Evolutionary conservation across 2,888 invertebrate species (phyloP), one percentile per base, ranked within the genome.

Genomic region (Sisyra terminalis): DNA sequence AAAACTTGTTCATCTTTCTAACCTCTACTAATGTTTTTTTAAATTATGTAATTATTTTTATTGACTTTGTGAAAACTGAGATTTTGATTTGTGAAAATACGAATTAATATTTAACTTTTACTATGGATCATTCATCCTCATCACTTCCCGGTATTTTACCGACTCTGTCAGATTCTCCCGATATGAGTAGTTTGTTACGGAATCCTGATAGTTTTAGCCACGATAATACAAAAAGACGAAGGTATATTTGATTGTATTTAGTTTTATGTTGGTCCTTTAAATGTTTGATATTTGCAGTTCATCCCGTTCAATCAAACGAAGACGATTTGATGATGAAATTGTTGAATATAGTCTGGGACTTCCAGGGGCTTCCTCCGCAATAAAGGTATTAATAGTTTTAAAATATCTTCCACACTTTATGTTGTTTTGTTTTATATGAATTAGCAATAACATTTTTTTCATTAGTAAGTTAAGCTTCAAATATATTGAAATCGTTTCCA

Each of bases 241-340:
- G 69, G 69, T 68, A 55, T 14, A 37, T 40, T 11, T 18, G n/a
- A 38, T 31, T 34, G 10, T 24, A 40, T 11, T 15, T 5, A 14
- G 24, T 40, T 4, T n/a, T 29, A n/a, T 11, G 5, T 36, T 15
- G 11, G 6, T 37, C 16, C 38, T 14, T 41, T 10, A 10, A 11
- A 15, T 13, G 9, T 15, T 34, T 38, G 40, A 16, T 40, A 31
- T 30, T 54, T 55, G 41, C 56, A 88, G 90, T 59, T 93, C 93
- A 9, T 89, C 88, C 18, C 71, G 96, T 45, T 93, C 93, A 2
- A 94, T 96, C 53, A 96, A 94, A 61, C 73, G 96, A 1, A 82
- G 88, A 53, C 84, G 93, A 52, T 96, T 96, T 64, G 96, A 96
- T 58, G 96, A 96, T 70, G 96, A 97, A 64, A 67, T 96, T 45